These are phyloP conservation scores for Catharus bicknelli DNA, from an alignment of 2,113 vertebrate genomes.

Conservation along the genomic window DNA sequence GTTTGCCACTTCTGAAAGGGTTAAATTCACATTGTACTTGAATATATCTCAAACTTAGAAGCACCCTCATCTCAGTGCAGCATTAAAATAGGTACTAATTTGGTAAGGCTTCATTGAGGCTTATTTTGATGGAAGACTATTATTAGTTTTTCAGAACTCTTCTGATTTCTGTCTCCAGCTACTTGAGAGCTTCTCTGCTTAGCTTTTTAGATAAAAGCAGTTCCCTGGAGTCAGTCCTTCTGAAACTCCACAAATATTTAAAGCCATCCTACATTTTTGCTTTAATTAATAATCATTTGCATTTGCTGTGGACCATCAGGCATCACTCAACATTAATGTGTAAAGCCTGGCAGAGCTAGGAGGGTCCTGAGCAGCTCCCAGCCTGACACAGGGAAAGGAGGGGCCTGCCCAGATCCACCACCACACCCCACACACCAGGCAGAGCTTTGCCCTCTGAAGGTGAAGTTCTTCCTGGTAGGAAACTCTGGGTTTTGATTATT, in stretches of 20 bases:
- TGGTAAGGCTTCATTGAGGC: background rate
- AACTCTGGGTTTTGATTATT: background rate
- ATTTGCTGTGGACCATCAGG: background rate
- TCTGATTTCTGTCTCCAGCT: background rate
- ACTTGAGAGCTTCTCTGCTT: conserved; percentile 1
- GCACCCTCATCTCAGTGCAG: background rate
- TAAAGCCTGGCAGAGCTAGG: background rate
- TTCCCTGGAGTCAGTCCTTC: background rate
- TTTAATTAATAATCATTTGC: conserved; percentile 49
- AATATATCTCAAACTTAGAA: background rate
- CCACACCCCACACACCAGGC: background rate
- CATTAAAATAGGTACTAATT: background rate
- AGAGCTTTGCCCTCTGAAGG: background rate
- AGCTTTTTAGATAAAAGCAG: conserved; percentile 26
- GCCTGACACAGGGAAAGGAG: background rate
- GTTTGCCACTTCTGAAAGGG: background rate
- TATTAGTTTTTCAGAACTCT: background rate
- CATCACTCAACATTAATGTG: background rate
- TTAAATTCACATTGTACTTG: background rate
- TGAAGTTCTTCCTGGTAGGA: background rate
- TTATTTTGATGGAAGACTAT: background rate
- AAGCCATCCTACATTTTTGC: conserved; percentile 20
- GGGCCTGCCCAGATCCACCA: background rate
- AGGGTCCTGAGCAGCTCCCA: background rate
- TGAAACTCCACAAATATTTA: conserved; percentile 37